phyloP scores from a whole-genome alignment of 2,113 vertebrate species.

The Blennius ocellaris region DNA sequence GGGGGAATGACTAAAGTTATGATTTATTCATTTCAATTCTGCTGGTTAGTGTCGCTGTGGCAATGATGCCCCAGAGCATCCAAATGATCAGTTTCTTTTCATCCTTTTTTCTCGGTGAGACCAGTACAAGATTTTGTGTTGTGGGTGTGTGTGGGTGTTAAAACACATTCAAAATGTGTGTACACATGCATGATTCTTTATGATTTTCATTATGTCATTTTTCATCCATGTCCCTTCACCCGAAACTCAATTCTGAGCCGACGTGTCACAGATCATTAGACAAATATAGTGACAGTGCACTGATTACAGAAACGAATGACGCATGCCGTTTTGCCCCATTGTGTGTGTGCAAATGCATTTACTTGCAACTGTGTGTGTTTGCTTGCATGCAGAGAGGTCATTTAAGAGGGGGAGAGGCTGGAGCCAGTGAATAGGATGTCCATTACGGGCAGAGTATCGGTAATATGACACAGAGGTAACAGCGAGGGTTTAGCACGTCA shows the following conservation, averaged over 20 bases:
- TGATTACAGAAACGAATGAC: constrained; percentile 70
- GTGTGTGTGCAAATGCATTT: constrained; percentile 22
- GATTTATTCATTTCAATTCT: constrained; percentile 60
- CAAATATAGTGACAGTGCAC: constrained; percentile 55
- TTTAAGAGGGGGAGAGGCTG: constrained; percentile 26
- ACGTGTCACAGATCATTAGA: constrained; percentile 71
- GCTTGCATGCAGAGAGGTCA: constrained; percentile 37
- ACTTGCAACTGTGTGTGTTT: constrained; percentile 14
- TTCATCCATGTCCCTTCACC: constrained; percentile 33
- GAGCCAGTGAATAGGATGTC: constrained; percentile 42
- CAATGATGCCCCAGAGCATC: constrained; percentile 36
- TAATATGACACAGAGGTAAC: constrained; percentile 51
- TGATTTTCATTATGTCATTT: constrained; percentile 29
- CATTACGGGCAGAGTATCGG: constrained; percentile 54
- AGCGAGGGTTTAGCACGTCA: constrained; percentile 35
- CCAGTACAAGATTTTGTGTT: constrained; percentile 23
- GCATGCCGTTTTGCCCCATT: constrained; percentile 31
- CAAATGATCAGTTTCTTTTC: constrained; percentile 34
- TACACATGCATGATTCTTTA: constrained; percentile 14
- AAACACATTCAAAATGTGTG: constrained; percentile 32
- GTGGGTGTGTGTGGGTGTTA: constrained; percentile 8
- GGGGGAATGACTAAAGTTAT: constrained; percentile 52
- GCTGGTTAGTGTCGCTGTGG: constrained; percentile 36
- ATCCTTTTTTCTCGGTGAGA: constrained; percentile 50
- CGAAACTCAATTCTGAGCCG: constrained; percentile 51